Base-by-base conservation (phyloP, 2,113 vertebrate species). In the Zonotrichia leucophrys region DNA sequence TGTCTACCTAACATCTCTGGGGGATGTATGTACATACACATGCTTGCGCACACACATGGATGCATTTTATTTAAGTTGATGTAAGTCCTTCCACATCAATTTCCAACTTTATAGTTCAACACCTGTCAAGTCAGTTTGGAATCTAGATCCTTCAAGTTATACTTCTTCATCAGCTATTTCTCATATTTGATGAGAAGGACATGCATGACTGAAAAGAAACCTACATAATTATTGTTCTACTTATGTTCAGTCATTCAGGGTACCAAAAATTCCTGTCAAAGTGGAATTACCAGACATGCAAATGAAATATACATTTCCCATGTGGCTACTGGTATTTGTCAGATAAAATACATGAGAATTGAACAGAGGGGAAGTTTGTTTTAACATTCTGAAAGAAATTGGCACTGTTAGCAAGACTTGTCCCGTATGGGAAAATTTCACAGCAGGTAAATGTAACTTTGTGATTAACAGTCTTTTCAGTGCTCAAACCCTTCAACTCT, bases 201-300 rank as follows among this genome's bases (percentile, higher is more conserved):
- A 75, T 42, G 33, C 30, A 73, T 37, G 42, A 76, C 35, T 83
- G 67, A 89, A 89, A 84, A 53, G 62, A 91, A 94, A 83, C 11
- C 39, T 75, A 27, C 21, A 8, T 39, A 70, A 60, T 47, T 88
- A 42, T 42, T 90, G 37, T 81, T 83, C 47, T 35, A 66, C n/a
- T 86, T 77, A 39, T 25, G 50, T 76, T 85, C 72, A 94, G 63
- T 92, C 47, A 89, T 56, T 60, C 46, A 66, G 20, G 39, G 37
- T 62, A 96, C 28, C 52, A 93, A 82, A 84, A 79, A 64, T 76
- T 95, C 77, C 78, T 69, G 60, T 42, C 9, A 0, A 91, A 59
- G 53, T 85, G 83, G 53, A 92, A 87, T 82, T 97, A 93, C 83
- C 63, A 96, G 62, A 76, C 44, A 92, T 90, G 91, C 63, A 92